Evolutionary conservation across 2,888 invertebrate species (phyloP).

Genomic region (Zaprionus obscuricornis): DNA sequence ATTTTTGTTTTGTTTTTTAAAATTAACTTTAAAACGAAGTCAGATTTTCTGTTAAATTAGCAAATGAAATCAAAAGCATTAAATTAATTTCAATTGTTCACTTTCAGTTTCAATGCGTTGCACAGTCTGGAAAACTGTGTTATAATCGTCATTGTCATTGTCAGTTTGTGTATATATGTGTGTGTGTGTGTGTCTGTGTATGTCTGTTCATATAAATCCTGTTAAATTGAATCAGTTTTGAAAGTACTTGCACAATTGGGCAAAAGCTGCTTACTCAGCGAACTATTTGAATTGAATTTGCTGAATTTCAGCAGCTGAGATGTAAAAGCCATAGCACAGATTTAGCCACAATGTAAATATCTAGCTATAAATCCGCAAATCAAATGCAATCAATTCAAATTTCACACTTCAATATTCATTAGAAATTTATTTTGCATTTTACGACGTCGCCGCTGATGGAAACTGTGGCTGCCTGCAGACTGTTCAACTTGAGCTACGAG

Average conservation of each 20-base stretch:
- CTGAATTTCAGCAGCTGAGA: not conserved
- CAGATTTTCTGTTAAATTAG: too few relatives aligned
- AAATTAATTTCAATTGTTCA: too few relatives aligned
- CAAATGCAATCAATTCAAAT: conserved; percentile 76
- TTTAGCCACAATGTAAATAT: conserved; percentile 57
- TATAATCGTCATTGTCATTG: too few relatives aligned
- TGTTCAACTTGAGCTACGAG: too few relatives aligned
- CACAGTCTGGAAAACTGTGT: too few relatives aligned
- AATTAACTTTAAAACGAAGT: too few relatives aligned
- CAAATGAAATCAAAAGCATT: too few relatives aligned
- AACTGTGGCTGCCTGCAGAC: conserved; percentile 31
- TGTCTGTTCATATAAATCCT: too few relatives aligned
- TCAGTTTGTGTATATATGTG: too few relatives aligned
- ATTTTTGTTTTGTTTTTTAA: too few relatives aligned
- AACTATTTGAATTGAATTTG: conserved; percentile 33
- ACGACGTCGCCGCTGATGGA: conserved; percentile 44
- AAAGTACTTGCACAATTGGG: conserved; percentile 3
- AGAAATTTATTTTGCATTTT: conserved; percentile 72
- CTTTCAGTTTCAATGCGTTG: too few relatives aligned
- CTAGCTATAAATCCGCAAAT: conserved; percentile 67
- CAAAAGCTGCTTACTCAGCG: conserved; percentile 18
- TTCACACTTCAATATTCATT: conserved; percentile 77
- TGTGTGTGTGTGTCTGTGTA: too few relatives aligned
- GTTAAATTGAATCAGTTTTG: not conserved
- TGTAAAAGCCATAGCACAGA: conserved; percentile 14